Evolutionary conservation across 2,113 vertebrate species (phyloP).

Genomic region (Hippocampus abdominalis): DNA sequence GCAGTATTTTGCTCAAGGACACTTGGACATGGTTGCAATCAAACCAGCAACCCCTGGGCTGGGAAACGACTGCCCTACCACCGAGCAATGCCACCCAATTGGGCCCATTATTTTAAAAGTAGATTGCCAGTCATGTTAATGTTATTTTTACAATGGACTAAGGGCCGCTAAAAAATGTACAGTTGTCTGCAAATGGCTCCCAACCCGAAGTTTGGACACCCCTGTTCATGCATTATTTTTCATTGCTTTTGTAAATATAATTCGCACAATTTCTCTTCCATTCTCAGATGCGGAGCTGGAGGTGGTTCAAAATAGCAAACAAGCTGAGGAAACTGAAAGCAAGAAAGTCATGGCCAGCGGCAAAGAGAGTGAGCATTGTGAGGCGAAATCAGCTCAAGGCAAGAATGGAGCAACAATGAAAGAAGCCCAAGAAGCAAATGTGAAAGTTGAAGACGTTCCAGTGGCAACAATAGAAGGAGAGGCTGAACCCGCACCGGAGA

Average conservation of each 20-base stretch:
- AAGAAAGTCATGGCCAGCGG: conserved; percentile 4
- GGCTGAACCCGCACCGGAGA: conserved; percentile 21
- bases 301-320: conserved; percentile 13
- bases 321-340: conserved; percentile 13
- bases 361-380: conserved; percentile 22
- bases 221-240: not conserved
- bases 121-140: too few relatives aligned
- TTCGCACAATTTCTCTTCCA: not conserved
- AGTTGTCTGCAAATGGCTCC: too few relatives aligned
- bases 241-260: not conserved
- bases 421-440: conserved; percentile 27
- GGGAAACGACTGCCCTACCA: too few relatives aligned
- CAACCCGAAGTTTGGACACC: not conserved
- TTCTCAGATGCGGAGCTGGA: conserved; percentile 22
- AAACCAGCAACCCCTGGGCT: too few relatives aligned
- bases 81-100: too few relatives aligned
- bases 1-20: too few relatives aligned
- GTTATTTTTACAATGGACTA: too few relatives aligned
- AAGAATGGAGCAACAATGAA: conserved; percentile 3
- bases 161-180: too few relatives aligned
- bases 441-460: conserved; percentile 35
- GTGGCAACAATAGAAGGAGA: conserved; percentile 7
- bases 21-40: too few relatives aligned
- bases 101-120: too few relatives aligned
- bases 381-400: conserved; percentile 17